phyloP scores from a whole-genome alignment of 2,113 vertebrate genomes.

The Hyla sarda region DNA sequence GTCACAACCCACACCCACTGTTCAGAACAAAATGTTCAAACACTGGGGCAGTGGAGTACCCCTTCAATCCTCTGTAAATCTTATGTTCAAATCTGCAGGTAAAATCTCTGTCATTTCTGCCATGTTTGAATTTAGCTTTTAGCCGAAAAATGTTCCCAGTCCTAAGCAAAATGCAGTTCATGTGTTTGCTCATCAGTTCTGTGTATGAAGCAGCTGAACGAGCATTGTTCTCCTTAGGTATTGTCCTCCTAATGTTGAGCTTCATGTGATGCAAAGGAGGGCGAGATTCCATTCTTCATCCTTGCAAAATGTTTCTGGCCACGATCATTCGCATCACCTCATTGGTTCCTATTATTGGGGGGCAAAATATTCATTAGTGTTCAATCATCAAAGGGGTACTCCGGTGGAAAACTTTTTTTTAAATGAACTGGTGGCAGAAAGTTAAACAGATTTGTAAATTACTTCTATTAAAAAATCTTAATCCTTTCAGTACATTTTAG shows the following conservation, averaged over 20 bases:
- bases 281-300: slow-evolving; percentile 58
- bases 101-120: too few species aligned
- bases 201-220: not conserved
- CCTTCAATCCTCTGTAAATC: too few species aligned
- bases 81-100: too few species aligned
- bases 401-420: too few species aligned
- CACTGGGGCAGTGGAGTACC: too few species aligned
- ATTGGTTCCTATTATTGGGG: slow-evolving; percentile 82
- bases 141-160: not conserved
- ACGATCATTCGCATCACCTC: slow-evolving; percentile 97
- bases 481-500: too few species aligned
- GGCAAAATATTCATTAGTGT: slow-evolving; percentile 8
- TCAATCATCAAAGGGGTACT: not conserved
- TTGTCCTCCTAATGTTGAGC: not conserved
- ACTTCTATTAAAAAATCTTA: too few species aligned
- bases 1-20: too few species aligned
- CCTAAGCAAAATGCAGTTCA: not conserved
- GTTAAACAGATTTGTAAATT: too few species aligned
- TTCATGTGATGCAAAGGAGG: not conserved
- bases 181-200: not conserved
- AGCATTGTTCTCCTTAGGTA: not conserved
- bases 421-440: too few species aligned
- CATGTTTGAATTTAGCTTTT: too few species aligned
- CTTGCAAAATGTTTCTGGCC: slow-evolving; percentile 82
- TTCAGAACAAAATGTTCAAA: too few species aligned